Evolutionary conservation across 2,113 vertebrate genomes (phyloP), one percentile per base, ranked within the genome.

Genomic region (Indri indri): DNA sequence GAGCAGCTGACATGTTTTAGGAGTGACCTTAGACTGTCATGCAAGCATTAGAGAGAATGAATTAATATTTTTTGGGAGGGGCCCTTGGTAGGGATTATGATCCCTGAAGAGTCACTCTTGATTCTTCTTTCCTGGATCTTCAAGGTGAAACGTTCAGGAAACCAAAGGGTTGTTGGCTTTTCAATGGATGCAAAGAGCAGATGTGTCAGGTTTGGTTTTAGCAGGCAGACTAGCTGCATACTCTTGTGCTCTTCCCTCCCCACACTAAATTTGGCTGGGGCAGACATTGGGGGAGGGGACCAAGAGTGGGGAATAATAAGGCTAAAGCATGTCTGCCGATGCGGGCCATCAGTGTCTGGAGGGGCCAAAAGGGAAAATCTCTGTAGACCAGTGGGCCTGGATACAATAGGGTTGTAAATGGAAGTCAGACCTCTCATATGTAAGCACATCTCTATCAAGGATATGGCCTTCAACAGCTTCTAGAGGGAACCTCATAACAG

Each of bases 31-130:
- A 96, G 87, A 74, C 61, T 70, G 61, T 86, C 88, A 47, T 66
- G 68, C 82, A 88, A 57, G 74, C 92, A 92, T 96, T 97, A 66
- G 57, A 96, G 93, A 96, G 79, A 97, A 97, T 96, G 97, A 97
- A 94, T 96, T 97, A 85, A 63, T 94, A 61, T 0, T 97, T 76
- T 76, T 13, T 0, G 71, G 84, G 91, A 94, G 63, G 79, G 42
- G 47, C 37, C 74, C 34, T 70, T 91, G 20, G 70, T 89, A 0
- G 17, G 80, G 40, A 94, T 79, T 86, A 68, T 77, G 86, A 91
- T 66, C 71, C 63, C 34, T 92, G 14, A 88, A 14, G 40, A 85
- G 57, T 87, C 52, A 73, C 32, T 65, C 80, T 87, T 66, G 70
- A 87, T 81, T 93, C 45, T 88, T 95, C 70, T 91, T 95, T 86